Evolutionary conservation across 2,113 vertebrate genomes (phyloP), one percentile per base, ranked within the genome.

Genomic region (Pteruthius melanotis): DNA sequence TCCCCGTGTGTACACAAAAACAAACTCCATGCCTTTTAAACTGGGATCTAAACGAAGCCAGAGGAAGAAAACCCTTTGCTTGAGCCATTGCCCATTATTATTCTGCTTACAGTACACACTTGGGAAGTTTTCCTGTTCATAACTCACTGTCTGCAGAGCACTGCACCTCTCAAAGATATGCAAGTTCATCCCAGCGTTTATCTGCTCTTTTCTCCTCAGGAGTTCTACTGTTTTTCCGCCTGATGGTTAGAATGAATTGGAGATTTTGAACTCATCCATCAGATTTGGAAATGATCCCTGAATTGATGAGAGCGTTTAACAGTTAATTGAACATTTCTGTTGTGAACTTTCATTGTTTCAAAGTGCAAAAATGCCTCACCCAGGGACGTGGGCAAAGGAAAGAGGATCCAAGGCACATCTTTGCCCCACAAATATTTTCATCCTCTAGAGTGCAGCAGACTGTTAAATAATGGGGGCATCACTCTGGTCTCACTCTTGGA

Each of bases 211-310:
- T 98, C 97, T 97, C 95, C 96, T 97, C 96, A 91, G 95, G 94
- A 98, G 97, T 98, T 96, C 63, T 82, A 97, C 94, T 98, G 97
- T 98, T 99, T 98, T 99, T 99, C 98, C 97, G 96, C 98, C 97
- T 96, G 97, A 97, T 99, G 98, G 97, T 98, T 98, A 98, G 98
- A 99, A 98, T 99, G 98, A 99, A 99, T 98, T 97, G 98, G 98
- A 98, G 98, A 98, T 98, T 99, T 98, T 99, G 97, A 98, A 98
- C 95, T 98, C 99, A 99, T 99, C 98, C 98, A 99, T 99, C 99
- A 99, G 97, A 97, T 98, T 97, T 98, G 97, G 98, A 99, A 99
- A 98, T 99, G 98, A 99, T 98, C 98, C 98, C 98, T 98, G 99
- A 98, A 99, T 99, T 98, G 98, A 98, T 96, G 96, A 97, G 97